Base-by-base conservation (phyloP, 1,140 invertebrate genomes). In the Macrotrachela quadricornifera region DNA sequence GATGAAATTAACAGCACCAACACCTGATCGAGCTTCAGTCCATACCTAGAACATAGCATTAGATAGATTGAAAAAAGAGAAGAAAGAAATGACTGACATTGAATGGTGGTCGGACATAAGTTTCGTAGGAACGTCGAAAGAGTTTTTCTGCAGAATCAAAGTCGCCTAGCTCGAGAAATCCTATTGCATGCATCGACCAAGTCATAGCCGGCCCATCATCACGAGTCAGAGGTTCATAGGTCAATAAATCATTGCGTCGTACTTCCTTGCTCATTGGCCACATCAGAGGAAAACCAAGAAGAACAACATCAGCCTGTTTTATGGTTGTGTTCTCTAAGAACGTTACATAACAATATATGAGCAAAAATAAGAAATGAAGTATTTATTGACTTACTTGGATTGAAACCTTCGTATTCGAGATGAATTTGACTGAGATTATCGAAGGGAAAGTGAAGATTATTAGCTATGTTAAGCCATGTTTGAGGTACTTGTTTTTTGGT, bases 271-370 rank as follows among this genome's bases (percentile, higher is more conserved):
- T 51, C 62, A 72, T 69, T 2, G 60, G 41, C 56, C 61, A 60
- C 60, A 68, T 59, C 1, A 73, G 55, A 14, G 73, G 73, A 57
- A 61, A 74, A 10, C 68, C 68, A 13, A 74, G 56, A 3, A 74
- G 59, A 13, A 74, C 62, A 1, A 67, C 70, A 57, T 74, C 73
- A 1, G 71, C 72, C 57, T 73, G 73, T 59, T 74, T 73, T 0
- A 73, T 65, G 6, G 49, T 56, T 10, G 55, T 59, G 16, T 58
- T 67, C 67, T 55, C 58, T 30, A 30, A 30, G 8, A 8, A 30
- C 2, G 2, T 30, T 8, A 30, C n/a, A n/a, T n/a, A n/a, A n/a
- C n/a, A n/a, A n/a, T n/a, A n/a, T n/a, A n/a, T n/a, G n/a, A n/a
- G n/a, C n/a, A n/a, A n/a, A n/a, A n/a, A n/a, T n/a, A n/a, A n/a